Evolutionary conservation across 2,113 vertebrate genomes (phyloP).

Genomic region (Xerus inauris): DNA sequence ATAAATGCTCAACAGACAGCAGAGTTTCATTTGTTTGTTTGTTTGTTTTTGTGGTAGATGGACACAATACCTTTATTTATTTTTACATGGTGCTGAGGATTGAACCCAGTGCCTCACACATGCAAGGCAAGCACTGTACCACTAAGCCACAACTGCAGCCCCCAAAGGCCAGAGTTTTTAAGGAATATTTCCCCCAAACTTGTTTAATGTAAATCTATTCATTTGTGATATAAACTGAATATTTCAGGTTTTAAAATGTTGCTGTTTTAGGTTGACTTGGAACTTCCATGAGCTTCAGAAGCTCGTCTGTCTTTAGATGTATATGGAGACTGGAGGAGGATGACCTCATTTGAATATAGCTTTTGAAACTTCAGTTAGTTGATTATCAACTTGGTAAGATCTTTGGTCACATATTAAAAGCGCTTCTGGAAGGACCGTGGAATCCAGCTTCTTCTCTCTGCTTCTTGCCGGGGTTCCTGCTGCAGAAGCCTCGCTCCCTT

Average conservation of each 20-base stretch:
- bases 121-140: too few species aligned
- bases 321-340: constrained; percentile 6
- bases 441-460: neutral
- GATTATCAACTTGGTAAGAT: neutral
- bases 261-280: neutral
- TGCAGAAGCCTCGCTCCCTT: neutral
- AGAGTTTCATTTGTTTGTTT: too few species aligned
- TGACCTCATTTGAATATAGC: neutral
- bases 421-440: neutral
- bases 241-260: neutral
- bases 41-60: too few species aligned
- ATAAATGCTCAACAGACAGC: neutral
- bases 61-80: too few species aligned
- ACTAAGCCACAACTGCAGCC: neutral
- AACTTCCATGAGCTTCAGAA: neutral
- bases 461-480: neutral
- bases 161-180: neutral
- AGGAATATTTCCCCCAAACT: neutral
- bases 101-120: too few species aligned
- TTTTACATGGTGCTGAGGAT: too few species aligned
- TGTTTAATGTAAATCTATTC: constrained; percentile 6
- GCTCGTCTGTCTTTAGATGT: neutral
- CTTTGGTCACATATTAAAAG: neutral
- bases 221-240: neutral
- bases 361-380: neutral